Evolutionary conservation across 2,113 vertebrate species (phyloP).

Genomic region (Hemiprocne comata): DNA sequence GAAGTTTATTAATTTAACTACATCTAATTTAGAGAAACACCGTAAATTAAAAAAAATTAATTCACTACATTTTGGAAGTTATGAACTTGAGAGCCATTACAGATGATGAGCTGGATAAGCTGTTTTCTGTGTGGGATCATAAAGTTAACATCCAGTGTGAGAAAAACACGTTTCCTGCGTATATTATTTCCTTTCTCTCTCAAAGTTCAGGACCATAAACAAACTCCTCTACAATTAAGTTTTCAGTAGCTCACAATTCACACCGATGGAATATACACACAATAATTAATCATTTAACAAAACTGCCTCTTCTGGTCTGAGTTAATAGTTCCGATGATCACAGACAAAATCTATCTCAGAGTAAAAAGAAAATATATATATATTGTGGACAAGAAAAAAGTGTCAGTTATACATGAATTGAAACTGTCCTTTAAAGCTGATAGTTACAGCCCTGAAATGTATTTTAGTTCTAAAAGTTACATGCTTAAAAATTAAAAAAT

Average conservation of each 20-base stretch:
- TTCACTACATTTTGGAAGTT: neutral
- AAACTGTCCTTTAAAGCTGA: neutral
- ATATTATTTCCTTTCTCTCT: constrained; percentile 10
- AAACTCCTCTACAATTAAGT: constrained; percentile 31
- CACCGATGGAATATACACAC: constrained; percentile 6
- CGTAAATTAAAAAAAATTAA: neutral
- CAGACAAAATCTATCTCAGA: neutral
- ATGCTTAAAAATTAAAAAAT: neutral
- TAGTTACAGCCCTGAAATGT: neutral
- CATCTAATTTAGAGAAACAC: neutral
- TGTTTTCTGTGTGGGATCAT: constrained; percentile 4
- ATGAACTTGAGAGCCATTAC: neutral
- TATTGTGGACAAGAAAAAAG: neutral
- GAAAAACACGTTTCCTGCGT: constrained; percentile 60
- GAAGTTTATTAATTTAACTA: neutral
- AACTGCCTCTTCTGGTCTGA: constrained; percentile 4
- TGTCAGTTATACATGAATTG: neutral
- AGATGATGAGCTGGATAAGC: constrained; percentile 40
- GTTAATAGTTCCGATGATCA: neutral
- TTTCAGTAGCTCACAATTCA: neutral
- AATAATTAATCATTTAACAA: constrained; percentile 29
- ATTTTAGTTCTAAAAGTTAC: neutral
- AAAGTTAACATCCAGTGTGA: constrained; percentile 45
- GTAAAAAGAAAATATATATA: neutral
- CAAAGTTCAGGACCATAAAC: constrained; percentile 26